Percentiles rank a stretch among this genome's conserved stretches.
Evolutionary conservation across 53 echinoderm and acorn worm genomes (phyloP).

Genomic region (Zoroaster sp.): DNA sequence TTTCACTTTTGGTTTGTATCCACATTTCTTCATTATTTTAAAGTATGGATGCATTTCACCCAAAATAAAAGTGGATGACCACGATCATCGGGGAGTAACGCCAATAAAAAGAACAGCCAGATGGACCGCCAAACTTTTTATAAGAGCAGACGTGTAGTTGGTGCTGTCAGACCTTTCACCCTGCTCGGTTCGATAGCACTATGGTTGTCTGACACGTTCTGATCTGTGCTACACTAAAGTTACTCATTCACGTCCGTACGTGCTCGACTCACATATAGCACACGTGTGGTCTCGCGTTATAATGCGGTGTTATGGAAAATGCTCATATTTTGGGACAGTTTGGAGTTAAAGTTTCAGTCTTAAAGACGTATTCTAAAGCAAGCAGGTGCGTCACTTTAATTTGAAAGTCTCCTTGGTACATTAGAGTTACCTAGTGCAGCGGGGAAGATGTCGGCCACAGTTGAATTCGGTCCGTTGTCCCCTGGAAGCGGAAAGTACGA

Average conservation of each 20-base stretch:
- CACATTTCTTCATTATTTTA: no score
- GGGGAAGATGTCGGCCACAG: slow-evolving; percentile 21
- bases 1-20: no score
- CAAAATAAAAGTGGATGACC: no score
- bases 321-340: background rate
- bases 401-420: background rate
- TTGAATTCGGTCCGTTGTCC: slow-evolving; percentile 26
- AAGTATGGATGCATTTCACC: no score
- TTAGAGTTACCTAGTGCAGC: background rate
- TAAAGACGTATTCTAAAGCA: background rate
- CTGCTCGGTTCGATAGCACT: background rate
- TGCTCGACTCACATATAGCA: background rate
- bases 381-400: background rate
- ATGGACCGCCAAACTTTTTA: slow-evolving; percentile 44
- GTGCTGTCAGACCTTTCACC: background rate
- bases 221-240: background rate
- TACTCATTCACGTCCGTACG: background rate
- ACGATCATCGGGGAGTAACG: background rate
- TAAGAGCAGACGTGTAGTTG: slow-evolving; percentile 42
- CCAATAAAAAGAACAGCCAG: slow-evolving; percentile 12
- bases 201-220: background rate
- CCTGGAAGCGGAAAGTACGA: slow-evolving; percentile 24
- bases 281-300: no score
- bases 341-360: background rate
- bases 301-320: background rate